Percentiles rank a stretch among this genome's conserved stretches.
Evolutionary conservation across 1,140 invertebrate genomes (phyloP).

Genomic region (Nymphalis io): DNA sequence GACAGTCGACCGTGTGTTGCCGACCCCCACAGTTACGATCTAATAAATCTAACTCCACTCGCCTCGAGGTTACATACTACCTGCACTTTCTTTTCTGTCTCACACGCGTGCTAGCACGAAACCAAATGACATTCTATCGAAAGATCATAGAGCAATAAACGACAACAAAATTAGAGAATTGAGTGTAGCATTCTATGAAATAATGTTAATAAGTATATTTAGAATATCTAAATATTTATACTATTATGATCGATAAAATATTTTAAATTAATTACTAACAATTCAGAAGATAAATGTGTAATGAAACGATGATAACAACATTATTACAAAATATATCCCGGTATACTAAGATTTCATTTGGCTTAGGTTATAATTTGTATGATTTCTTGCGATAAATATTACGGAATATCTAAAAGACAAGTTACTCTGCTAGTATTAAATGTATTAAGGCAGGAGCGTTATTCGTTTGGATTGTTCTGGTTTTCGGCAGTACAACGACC

Average conservation of each 20-base stretch:
- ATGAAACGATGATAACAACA: not conserved
- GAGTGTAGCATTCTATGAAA: slow-evolving; percentile 3
- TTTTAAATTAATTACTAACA: not conserved
- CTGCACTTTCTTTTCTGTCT: slow-evolving; percentile 74
- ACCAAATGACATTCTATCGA: slow-evolving; percentile 38
- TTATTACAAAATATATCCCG: not conserved
- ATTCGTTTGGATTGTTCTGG: slow-evolving; percentile 38
- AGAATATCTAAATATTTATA: no score
- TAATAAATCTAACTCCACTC: slow-evolving; percentile 65
- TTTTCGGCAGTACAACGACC: slow-evolving; percentile 47
- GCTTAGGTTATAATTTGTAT: not conserved
- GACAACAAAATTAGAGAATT: slow-evolving; percentile 17
- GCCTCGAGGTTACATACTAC: slow-evolving; percentile 58
- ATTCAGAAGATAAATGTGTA: not conserved
- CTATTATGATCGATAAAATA: not conserved
- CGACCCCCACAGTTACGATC: slow-evolving; percentile 69
- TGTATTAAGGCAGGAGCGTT: slow-evolving; percentile 31
- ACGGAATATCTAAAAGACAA: not conserved
- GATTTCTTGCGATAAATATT: not conserved
- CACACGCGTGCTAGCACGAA: slow-evolving; percentile 51
- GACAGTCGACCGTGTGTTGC: slow-evolving; percentile 47
- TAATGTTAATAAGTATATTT: not conserved
- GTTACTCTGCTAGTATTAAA: slow-evolving; percentile 26
- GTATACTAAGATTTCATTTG: no score
- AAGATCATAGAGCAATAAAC: slow-evolving; percentile 17